Percentiles rank a stretch among this genome's conserved stretches.
Conservation (phyloP, 2,113 vertebrate genomes). For the Ptychochromis oligacanthus region DNA sequence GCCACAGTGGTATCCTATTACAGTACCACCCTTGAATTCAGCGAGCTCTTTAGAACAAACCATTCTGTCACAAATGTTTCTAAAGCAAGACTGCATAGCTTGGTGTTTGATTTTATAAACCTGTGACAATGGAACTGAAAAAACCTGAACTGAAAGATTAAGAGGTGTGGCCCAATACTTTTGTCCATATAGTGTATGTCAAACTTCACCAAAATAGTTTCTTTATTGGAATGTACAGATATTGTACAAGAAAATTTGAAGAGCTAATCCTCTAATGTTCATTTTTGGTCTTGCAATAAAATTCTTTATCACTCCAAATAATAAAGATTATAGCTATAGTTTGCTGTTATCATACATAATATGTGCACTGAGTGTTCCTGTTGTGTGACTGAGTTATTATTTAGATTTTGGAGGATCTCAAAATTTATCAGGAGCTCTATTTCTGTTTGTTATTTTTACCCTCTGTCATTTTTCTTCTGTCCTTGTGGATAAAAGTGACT, state of each 20-base stretch:
- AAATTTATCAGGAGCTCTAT: no score
- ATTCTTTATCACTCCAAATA: not conserved
- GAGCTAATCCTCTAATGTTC: not conserved
- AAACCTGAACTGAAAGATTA: not conserved
- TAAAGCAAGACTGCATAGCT: not conserved
- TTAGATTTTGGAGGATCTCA: no score
- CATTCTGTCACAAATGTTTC: not conserved
- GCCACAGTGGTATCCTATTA: not conserved
- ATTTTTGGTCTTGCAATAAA: not conserved
- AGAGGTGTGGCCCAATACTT: not conserved
- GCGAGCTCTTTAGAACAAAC: not conserved
- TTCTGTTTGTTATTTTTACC: not conserved
- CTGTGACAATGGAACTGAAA: not conserved
- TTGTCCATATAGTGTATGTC: not conserved
- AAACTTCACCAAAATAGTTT: not conserved
- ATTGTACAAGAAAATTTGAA: not conserved
- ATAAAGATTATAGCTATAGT: not conserved
- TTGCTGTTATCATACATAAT: not conserved
- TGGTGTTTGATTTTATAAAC: not conserved
- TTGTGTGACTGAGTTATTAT: not conserved
- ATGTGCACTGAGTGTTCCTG: not conserved
- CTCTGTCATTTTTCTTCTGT: no score
- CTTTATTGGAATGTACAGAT: no score
- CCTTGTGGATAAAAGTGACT: not conserved
- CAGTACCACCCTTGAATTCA: not conserved